A percentile compares a stretch with the other conserved stretches of the same genome.
Evolutionary conservation across 2,113 vertebrate genomes (phyloP).

Genomic region (Saimiri boliviensis): DNA sequence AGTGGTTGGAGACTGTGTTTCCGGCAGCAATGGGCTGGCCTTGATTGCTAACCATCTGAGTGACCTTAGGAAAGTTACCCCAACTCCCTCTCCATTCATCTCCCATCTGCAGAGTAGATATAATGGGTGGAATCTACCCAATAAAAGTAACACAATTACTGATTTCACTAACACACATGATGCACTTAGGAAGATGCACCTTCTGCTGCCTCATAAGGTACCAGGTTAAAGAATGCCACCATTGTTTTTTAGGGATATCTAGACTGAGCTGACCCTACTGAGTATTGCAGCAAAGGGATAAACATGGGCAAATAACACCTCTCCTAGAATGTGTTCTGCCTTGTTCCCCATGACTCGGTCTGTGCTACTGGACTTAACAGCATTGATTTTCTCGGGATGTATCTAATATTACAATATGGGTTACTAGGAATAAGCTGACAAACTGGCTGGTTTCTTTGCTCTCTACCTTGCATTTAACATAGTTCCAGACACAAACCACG

Average conservation of each 20-base stretch:
- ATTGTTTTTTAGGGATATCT: neutral
- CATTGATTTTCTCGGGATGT: neutral
- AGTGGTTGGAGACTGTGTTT: neutral
- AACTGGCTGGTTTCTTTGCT: neutral
- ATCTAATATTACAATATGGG: neutral
- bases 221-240: neutral
- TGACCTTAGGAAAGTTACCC: neutral
- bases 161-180: neutral
- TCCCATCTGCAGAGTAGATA: neutral
- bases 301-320: neutral
- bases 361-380: neutral
- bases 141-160: neutral
- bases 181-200: no score
- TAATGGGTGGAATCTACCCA: neutral
- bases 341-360: neutral
- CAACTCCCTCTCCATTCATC: neutral
- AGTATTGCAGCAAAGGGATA: neutral
- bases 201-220: neutral
- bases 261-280: neutral
- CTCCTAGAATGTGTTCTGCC: neutral
- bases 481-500: neutral
- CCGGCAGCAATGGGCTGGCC: neutral
- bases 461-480: neutral
- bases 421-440: neutral
- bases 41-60: neutral